Percentiles rank a stretch among this genome's conserved stretches.
Conservation (phyloP, 2,888 invertebrate genomes). For the Amiota minor region DNA sequence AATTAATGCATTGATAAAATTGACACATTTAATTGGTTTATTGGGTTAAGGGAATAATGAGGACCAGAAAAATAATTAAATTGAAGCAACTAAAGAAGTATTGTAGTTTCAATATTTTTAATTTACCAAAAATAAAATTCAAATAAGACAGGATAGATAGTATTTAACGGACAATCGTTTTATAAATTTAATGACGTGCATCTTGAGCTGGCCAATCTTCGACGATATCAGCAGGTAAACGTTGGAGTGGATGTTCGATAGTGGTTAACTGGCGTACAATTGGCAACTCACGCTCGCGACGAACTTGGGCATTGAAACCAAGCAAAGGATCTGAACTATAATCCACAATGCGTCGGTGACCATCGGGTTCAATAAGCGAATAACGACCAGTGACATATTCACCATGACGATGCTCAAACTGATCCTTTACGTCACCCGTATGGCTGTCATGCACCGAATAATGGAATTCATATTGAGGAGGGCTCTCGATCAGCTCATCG, state of each 20-base stretch:
- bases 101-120: too few relatives aligned
- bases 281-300: slow-evolving; percentile 67
- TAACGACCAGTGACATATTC: slow-evolving; percentile 72
- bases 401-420: slow-evolving; percentile 72
- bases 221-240: slow-evolving; percentile 40
- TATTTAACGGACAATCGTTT: not conserved
- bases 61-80: too few relatives aligned
- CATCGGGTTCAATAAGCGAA: slow-evolving; percentile 72
- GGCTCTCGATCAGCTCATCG: slow-evolving; percentile 62
- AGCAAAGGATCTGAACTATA: slow-evolving; percentile 70
- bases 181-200: slow-evolving; percentile 2
- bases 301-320: slow-evolving; percentile 72
- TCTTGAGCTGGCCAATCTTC: slow-evolving; percentile 51
- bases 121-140: too few relatives aligned
- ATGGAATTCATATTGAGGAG: slow-evolving; percentile 72
- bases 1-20: slow-evolving; percentile 34
- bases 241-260: not conserved
- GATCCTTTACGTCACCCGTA: slow-evolving; percentile 73
- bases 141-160: too few relatives aligned
- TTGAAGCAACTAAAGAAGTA: too few relatives aligned
- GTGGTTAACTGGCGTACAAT: slow-evolving; percentile 47
- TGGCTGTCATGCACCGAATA: slow-evolving; percentile 72
- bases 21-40: not conserved
- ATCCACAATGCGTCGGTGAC: slow-evolving; percentile 71
- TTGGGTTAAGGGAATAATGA: too few relatives aligned